phyloP scores from a whole-genome alignment of 2,113 vertebrate species.

The Equus przewalskii region DNA sequence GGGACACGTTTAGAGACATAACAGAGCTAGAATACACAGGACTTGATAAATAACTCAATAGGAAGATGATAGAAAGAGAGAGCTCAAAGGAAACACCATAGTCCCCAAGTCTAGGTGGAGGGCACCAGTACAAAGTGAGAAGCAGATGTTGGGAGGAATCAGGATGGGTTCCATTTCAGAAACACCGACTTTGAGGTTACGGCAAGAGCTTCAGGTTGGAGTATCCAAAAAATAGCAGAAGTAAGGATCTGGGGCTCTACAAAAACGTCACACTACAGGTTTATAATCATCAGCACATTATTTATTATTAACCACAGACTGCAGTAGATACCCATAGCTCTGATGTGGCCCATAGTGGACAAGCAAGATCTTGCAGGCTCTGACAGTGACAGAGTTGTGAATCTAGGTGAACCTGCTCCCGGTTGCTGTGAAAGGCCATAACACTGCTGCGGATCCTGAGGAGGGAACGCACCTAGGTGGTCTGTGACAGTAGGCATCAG shows the following conservation, averaged over 20 bases:
- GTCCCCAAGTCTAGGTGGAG: slow-evolving; percentile 27
- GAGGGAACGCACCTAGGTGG: no score
- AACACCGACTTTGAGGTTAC: slow-evolving; percentile 73
- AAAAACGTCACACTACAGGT: not conserved
- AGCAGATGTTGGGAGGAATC: slow-evolving; percentile 63
- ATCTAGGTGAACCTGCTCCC: no score
- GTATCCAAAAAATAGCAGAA: slow-evolving; percentile 17
- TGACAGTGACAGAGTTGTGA: no score
- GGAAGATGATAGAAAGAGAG: slow-evolving; percentile 13
- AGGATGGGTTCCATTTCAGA: slow-evolving; percentile 66
- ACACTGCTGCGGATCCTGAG: no score
- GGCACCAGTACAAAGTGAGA: slow-evolving; percentile 39
- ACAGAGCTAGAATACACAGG: not conserved
- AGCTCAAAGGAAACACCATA: slow-evolving; percentile 48
- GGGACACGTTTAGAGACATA: not conserved
- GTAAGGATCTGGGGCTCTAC: not conserved
- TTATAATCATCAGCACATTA: not conserved
- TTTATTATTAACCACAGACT: slow-evolving; percentile 4
- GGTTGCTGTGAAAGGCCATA: no score
- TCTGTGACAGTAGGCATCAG: no score
- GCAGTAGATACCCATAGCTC: no score
- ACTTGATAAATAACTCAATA: slow-evolving; percentile 11
- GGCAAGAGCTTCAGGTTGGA: slow-evolving; percentile 51
- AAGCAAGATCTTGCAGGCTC: no score
- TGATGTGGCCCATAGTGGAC: no score